Conservation (phyloP, 2,888 invertebrate genomes). For the Sympetrum striolatum region DNA sequence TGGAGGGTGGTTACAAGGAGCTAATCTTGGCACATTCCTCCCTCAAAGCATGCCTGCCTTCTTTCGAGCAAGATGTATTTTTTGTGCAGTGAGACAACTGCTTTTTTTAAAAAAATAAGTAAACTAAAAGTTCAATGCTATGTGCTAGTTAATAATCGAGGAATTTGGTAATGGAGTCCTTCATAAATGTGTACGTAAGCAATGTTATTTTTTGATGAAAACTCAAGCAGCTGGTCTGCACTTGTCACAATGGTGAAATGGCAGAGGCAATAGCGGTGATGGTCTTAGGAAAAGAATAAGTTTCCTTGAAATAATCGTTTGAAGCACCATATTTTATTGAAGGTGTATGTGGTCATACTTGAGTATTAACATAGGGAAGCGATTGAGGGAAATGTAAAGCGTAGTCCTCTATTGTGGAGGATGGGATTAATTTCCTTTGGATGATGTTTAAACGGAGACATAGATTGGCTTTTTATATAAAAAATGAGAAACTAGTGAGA, state of each 20-base stretch:
- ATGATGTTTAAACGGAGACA: not conserved
- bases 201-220: conserved; percentile 41
- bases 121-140: conserved; percentile 12
- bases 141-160: conserved; percentile 20
- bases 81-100: conserved; percentile 24
- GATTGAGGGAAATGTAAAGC: conserved; percentile 1
- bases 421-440: not conserved
- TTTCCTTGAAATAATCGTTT: conserved; percentile 26
- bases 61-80: conserved; percentile 20
- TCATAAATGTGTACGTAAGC: conserved; percentile 29
- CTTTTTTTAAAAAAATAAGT: conserved; percentile 13
- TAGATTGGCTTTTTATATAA: conserved; percentile 8
- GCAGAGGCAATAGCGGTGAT: conserved; percentile 35
- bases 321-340: not conserved
- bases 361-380: conserved; percentile 26
- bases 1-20: conserved; percentile 22
- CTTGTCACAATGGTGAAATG: conserved; percentile 35
- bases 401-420: not conserved
- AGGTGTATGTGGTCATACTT: conserved; percentile 23
- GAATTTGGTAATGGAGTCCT: conserved; percentile 19
- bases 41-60: conserved; percentile 38
- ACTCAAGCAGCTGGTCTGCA: conserved; percentile 39
- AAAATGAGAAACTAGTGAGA: conserved; percentile 39
- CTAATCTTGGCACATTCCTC: conserved; percentile 30
- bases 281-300: conserved; percentile 27